phyloP scores from a whole-genome alignment of 2,888 invertebrate species.

The Hipparchia semele region DNA sequence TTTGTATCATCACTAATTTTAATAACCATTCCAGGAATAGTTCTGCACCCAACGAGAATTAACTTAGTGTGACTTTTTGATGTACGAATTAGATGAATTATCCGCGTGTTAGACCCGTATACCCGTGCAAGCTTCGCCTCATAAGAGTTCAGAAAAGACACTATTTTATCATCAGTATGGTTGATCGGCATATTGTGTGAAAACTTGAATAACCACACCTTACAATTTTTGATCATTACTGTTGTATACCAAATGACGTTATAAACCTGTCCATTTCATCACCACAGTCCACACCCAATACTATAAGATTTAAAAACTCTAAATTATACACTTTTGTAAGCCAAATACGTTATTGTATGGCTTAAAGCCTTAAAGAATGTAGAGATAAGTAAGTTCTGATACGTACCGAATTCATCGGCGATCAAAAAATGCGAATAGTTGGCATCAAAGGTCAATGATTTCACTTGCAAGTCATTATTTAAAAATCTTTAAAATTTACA shows the following conservation, averaged over 20 bases:
- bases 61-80: no score
- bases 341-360: slow-evolving; percentile 1
- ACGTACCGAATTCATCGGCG: neutral
- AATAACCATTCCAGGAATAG: no score
- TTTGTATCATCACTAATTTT: no score
- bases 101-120: no score
- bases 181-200: neutral
- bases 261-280: slow-evolving; percentile 9
- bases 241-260: neutral
- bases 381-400: neutral
- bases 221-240: slow-evolving; percentile 2
- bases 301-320: slow-evolving; percentile 16
- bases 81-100: no score
- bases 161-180: no score
- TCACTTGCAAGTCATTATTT: slow-evolving; percentile 50
- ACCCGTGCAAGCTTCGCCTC: no score
- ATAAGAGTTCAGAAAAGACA: no score
- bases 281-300: neutral
- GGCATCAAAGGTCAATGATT: slow-evolving; percentile 53
- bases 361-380: neutral
- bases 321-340: slow-evolving; percentile 19
- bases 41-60: no score
- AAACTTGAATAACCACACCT: neutral
- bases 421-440: neutral
- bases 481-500: slow-evolving; percentile 22